A percentile compares a stretch with the other conserved stretches of the same genome.
phyloP scores from a whole-genome alignment of 1,140 invertebrate species.

The Nasonia giraulti region DNA sequence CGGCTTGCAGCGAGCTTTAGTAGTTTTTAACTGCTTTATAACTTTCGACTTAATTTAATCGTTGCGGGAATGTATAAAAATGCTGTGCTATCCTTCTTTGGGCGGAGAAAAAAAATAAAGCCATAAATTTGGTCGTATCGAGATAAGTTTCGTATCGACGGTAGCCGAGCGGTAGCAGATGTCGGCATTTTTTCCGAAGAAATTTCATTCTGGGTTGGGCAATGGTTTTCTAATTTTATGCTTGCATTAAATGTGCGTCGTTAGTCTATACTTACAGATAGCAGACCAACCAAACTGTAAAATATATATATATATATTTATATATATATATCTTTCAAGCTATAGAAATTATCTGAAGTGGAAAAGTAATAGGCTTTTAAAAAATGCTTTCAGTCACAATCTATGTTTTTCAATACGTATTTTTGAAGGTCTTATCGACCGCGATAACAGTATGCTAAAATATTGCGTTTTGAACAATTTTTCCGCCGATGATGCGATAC shows the following conservation, averaged over 20 bases:
- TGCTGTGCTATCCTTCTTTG: not conserved
- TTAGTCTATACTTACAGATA: conserved; percentile 21
- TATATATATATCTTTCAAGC: conserved; percentile 8
- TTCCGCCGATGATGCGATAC: too few species aligned
- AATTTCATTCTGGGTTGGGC: conserved; percentile 4
- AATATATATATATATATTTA: too few species aligned
- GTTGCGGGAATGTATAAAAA: not conserved
- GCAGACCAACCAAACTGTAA: not conserved
- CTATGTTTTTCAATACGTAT: not conserved
- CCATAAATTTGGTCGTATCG: conserved; percentile 10
- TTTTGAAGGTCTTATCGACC: not conserved
- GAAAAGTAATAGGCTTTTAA: conserved; percentile 26
- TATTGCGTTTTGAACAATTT: too few species aligned
- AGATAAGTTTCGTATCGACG: conserved; percentile 24
- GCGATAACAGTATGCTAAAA: not conserved
- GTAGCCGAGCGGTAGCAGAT: not conserved
- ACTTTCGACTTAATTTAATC: not conserved
- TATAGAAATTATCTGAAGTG: conserved; percentile 29
- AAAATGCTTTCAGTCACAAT: not conserved
- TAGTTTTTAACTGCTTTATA: conserved; percentile 1
- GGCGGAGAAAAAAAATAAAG: not conserved
- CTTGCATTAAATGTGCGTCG: not conserved
- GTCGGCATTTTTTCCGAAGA: not conserved
- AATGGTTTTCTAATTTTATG: conserved; percentile 34
- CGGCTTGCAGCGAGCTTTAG: not conserved